Conservation (phyloP, 2,888 invertebrate genomes). For the Trimorus sp. region DNA sequence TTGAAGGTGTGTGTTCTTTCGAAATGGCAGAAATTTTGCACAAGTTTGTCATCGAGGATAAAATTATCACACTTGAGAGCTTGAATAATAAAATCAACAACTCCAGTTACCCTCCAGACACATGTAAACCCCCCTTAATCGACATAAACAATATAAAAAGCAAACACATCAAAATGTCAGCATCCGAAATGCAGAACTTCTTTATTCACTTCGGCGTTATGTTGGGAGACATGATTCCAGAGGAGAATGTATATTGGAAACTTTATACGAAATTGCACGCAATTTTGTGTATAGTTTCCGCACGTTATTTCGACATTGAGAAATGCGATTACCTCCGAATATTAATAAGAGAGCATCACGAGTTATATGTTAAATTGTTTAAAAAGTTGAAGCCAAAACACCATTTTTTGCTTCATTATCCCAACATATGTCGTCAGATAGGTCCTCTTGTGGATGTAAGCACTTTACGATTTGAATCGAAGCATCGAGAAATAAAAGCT, state of each 20-base stretch:
- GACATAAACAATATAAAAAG: slow-evolving; percentile 39
- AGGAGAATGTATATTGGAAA: slow-evolving; percentile 46
- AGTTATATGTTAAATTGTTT: no score
- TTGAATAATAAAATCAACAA: slow-evolving; percentile 43
- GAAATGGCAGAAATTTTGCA: slow-evolving; percentile 43
- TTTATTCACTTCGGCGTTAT: slow-evolving; percentile 31
- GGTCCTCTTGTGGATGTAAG: no score
- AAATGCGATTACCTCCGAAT: no score
- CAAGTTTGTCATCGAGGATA: not conserved
- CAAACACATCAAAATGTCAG: slow-evolving; percentile 54
- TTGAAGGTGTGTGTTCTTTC: slow-evolving; percentile 59
- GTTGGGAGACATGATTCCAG: slow-evolving; percentile 20
- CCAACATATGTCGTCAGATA: no score
- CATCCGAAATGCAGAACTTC: slow-evolving; percentile 57
- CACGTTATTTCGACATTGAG: no score
- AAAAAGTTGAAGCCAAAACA: no score
- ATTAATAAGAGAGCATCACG: no score
- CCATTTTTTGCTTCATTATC: no score
- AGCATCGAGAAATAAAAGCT: no score
- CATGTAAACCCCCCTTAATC: slow-evolving; percentile 55
- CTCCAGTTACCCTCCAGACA: slow-evolving; percentile 44
- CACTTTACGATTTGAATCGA: no score
- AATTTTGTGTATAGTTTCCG: slow-evolving; percentile 7
- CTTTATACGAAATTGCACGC: slow-evolving; percentile 49
- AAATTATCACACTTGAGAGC: slow-evolving; percentile 34